These are phyloP conservation scores for Heterotilapia buettikoferi DNA, from an alignment of 2,113 vertebrate genomes.

Conservation along the genomic window DNA sequence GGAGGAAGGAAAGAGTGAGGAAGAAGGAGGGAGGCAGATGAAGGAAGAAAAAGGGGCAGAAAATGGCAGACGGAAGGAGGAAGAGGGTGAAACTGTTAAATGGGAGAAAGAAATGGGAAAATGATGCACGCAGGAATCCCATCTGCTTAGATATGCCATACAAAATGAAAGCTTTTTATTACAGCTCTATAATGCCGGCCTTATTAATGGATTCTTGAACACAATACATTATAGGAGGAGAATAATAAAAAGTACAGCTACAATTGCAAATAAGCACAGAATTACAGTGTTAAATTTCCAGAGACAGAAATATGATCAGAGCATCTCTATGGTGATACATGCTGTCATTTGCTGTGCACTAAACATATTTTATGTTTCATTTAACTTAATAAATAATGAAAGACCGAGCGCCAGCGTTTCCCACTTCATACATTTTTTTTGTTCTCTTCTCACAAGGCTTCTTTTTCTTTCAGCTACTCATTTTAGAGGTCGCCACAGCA, in stretches of 20 bases:
- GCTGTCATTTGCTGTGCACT: neutral
- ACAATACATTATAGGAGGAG: neutral
- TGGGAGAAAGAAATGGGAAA: neutral
- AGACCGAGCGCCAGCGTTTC: rapidly evolving
- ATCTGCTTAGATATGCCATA: neutral
- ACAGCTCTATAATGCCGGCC: neutral
- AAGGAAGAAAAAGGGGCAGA: neutral
- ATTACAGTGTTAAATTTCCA: neutral
- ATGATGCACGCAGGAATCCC: neutral
- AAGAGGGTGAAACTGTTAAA: neutral
- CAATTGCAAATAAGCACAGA: neutral
- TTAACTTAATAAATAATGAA: neutral
- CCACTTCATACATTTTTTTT: rapidly evolving
- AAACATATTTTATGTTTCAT: neutral
- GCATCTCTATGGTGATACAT: neutral
- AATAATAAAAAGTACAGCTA: neutral
- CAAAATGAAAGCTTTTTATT: neutral
- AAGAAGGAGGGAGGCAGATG: neutral
- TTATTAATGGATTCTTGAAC: neutral
- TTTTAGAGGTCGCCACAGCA: neutral
- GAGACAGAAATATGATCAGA: neutral
- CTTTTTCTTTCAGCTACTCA: neutral
- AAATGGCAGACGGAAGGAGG: neutral
- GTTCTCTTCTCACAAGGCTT: neutral
- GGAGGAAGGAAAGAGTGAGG: neutral